phyloP scores from a whole-genome alignment of 2,888 invertebrate species.

The Hylaea fasciaria region DNA sequence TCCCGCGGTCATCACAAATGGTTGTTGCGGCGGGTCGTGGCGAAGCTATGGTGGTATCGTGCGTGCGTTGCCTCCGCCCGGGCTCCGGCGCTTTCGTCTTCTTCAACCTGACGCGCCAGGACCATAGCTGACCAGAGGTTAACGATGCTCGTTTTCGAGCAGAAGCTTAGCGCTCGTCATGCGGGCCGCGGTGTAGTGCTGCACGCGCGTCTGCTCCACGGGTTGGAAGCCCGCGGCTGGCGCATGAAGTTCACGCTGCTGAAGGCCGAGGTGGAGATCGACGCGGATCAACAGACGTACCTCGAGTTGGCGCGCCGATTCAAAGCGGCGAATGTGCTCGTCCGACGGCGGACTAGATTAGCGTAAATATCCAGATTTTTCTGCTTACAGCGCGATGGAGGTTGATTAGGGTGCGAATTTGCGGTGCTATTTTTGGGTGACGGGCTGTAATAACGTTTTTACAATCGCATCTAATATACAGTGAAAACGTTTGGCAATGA shows the following conservation, averaged over 20 bases:
- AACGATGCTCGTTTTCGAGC: conserved; percentile 81
- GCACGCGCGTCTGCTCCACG: conserved; percentile 72
- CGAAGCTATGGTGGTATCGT: conserved; percentile 77
- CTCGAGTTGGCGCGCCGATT: conserved; percentile 68
- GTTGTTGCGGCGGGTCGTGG: conserved; percentile 69
- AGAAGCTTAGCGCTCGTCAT: conserved; percentile 76
- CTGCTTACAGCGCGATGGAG: conserved; percentile 36
- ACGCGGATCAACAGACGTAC: conserved; percentile 74
- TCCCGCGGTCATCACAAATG: conserved; percentile 68
- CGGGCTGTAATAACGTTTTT: not conserved
- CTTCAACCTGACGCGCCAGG: conserved; percentile 80
- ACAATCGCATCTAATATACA: not conserved
- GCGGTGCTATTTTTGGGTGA: conserved; percentile 1
- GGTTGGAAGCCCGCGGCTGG: conserved; percentile 77
- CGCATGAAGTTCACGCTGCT: conserved; percentile 77
- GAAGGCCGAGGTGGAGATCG: conserved; percentile 77
- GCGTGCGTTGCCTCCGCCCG: conserved; percentile 66
- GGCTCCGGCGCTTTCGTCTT: conserved; percentile 77
- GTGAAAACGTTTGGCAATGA: not conserved
- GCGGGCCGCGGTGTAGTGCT: conserved; percentile 71
- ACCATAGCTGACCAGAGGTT: conserved; percentile 80
- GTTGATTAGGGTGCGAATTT: conserved; percentile 24
- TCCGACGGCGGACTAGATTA: conserved; percentile 61
- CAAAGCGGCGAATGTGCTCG: conserved; percentile 72
- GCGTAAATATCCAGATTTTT: conserved; percentile 68